These are phyloP conservation scores for Aspidiotus destructor DNA, from an alignment of 2,888 invertebrate genomes.

Conservation along the genomic window DNA sequence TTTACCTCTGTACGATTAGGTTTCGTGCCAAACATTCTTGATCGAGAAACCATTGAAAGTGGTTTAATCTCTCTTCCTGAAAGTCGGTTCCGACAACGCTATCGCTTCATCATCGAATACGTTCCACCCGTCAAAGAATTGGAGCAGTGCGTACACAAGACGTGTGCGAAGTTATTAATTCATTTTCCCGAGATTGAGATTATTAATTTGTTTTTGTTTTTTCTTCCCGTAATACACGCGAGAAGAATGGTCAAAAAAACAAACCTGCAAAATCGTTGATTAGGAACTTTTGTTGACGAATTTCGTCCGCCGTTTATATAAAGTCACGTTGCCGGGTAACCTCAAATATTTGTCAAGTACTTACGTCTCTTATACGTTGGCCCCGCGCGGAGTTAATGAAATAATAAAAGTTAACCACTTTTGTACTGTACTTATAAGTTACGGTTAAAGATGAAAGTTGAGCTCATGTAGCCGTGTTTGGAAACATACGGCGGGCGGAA, in stretches of 20 bases:
- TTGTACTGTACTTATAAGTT: not conserved
- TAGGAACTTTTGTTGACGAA: conserved; percentile 21
- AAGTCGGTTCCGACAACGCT: too few relatives aligned
- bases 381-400: conserved; percentile 21
- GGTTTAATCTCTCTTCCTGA: too few relatives aligned
- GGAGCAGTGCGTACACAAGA: too few relatives aligned
- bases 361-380: not conserved
- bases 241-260: not conserved
- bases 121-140: too few relatives aligned
- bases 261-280: conserved; percentile 24
- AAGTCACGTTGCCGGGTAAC: conserved; percentile 8
- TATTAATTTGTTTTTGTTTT: too few relatives aligned
- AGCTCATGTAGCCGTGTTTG: conserved; percentile 10
- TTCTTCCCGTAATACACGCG: too few relatives aligned
- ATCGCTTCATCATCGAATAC: too few relatives aligned
- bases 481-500: conserved; percentile 23
- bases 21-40: too few relatives aligned
- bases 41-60: too few relatives aligned
- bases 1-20: too few relatives aligned
- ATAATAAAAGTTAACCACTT: conserved; percentile 25
- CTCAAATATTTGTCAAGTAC: conserved; percentile 23
- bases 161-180: too few relatives aligned
- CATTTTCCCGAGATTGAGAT: too few relatives aligned
- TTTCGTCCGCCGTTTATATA: not conserved
- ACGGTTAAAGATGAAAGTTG: conserved; percentile 12